These are phyloP conservation scores for Chironomus tentans DNA, from an alignment of 2,888 invertebrate genomes.

Conservation along the genomic window DNA sequence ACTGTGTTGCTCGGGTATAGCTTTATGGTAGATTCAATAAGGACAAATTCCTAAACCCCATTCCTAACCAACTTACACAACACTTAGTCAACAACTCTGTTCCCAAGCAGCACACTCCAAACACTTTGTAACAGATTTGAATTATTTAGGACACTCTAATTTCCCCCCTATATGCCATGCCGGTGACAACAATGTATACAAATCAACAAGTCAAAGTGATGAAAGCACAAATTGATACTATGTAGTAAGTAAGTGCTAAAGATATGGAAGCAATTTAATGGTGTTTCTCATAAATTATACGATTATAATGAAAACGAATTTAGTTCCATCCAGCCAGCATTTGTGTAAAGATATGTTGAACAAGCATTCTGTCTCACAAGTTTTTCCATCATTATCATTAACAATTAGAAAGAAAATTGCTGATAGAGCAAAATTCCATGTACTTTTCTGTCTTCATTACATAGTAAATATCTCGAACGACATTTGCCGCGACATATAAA, in stretches of 20 bases:
- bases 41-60: no score
- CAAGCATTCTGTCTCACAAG: background rate
- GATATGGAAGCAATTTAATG: background rate
- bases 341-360: background rate
- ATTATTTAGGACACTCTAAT: no score
- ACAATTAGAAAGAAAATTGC: background rate
- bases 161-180: no score
- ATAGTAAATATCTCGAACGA: background rate
- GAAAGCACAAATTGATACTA: no score
- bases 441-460: background rate
- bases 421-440: background rate
- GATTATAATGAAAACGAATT: conserved; percentile 10
- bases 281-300: conserved; percentile 2
- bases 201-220: no score
- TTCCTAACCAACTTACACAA: no score
- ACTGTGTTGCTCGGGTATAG: no score
- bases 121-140: no score
- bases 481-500: background rate
- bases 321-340: background rate
- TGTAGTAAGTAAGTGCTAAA: background rate
- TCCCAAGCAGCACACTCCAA: no score
- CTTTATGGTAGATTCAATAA: no score
- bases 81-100: no score
- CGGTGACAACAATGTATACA: no score
- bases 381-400: background rate